A percentile compares a stretch with the other conserved stretches of the same genome.
These are phyloP conservation scores for Chaenodraco wilsoni DNA, from an alignment of 2,797 vertebrate genomes.

Conservation along the genomic window DNA sequence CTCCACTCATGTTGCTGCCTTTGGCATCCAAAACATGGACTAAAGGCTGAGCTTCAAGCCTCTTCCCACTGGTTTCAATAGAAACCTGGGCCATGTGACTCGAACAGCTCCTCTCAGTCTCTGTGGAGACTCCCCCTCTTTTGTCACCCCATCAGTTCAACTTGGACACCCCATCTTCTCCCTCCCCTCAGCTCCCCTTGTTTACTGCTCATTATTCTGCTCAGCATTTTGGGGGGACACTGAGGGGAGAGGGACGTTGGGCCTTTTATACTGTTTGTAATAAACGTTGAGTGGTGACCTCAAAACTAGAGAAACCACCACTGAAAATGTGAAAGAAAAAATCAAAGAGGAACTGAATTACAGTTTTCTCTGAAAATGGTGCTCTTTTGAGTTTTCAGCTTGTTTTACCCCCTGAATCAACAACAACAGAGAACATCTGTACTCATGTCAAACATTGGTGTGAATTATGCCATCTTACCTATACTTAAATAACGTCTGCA, in stretches of 20 bases:
- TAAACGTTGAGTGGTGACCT: constrained; percentile 47
- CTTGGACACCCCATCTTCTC: constrained; percentile 40
- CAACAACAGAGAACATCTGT: background rate
- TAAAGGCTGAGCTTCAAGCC: constrained; percentile 34
- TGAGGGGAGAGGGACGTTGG: constrained; percentile 42
- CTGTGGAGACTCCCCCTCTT: constrained; percentile 73
- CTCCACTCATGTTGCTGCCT: constrained; percentile 72
- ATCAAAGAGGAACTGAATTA: background rate
- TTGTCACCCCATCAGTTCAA: constrained; percentile 55
- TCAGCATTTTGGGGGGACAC: constrained; percentile 49
- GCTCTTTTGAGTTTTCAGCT: background rate
- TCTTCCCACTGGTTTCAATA: constrained; percentile 52
- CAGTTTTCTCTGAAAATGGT: background rate
- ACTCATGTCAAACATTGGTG: background rate
- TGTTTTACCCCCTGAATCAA: background rate
- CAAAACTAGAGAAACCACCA: constrained; percentile 35
- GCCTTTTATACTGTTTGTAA: constrained; percentile 56
- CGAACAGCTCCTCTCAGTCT: constrained; percentile 60
- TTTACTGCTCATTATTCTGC: constrained; percentile 80
- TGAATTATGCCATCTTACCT: background rate
- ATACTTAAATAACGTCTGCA: background rate
- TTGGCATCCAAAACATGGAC: constrained; percentile 55
- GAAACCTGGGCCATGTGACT: constrained; percentile 73
- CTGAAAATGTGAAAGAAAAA: background rate
- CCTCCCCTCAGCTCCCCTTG: constrained; percentile 53